Conservation (phyloP, 2,888 invertebrate species). For the Encarsia formosa region DNA sequence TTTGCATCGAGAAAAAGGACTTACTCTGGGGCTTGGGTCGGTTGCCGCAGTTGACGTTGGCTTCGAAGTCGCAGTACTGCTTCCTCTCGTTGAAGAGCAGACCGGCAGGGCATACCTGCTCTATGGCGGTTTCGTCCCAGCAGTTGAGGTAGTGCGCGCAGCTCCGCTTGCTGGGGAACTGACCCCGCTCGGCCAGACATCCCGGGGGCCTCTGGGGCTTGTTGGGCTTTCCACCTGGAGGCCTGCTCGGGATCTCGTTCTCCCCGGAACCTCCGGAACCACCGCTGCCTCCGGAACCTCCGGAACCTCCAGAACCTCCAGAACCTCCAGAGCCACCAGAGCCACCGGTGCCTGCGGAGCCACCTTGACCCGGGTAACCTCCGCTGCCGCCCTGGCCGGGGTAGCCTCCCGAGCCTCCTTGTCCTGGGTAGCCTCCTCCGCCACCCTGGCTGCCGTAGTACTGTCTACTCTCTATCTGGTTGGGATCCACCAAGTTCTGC, state of each 20-base stretch:
- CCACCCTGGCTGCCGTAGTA: slow-evolving; percentile 4
- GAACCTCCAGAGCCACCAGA: slow-evolving; percentile 20
- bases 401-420: slow-evolving; percentile 2
- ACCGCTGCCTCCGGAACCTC: slow-evolving; percentile 27
- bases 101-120: slow-evolving; percentile 63
- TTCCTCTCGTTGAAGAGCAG: slow-evolving; percentile 59
- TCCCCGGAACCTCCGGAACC: slow-evolving; percentile 28
- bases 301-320: slow-evolving; percentile 10
- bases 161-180: slow-evolving; percentile 58
- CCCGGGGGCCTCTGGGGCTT: slow-evolving; percentile 33
- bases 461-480: slow-evolving; percentile 10
- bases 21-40: slow-evolving; percentile 49
- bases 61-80: slow-evolving; percentile 62
- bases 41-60: slow-evolving; percentile 61
- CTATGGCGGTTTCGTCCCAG: slow-evolving; percentile 66
- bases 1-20: too few relatives aligned
- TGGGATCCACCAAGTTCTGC: not conserved
- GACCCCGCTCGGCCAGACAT: slow-evolving; percentile 54
- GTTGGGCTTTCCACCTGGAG: slow-evolving; percentile 29
- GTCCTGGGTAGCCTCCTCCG: slow-evolving; percentile 12
- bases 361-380: not conserved
- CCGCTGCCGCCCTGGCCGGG: slow-evolving; percentile 13
- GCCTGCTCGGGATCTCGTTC: slow-evolving; percentile 37
- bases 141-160: slow-evolving; percentile 67
- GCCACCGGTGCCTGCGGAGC: slow-evolving; percentile 29